A percentile compares a stretch with the other conserved stretches of the same genome.
Conservation (phyloP, 2,888 invertebrate genomes). For the Callinectes sapidus region DNA sequence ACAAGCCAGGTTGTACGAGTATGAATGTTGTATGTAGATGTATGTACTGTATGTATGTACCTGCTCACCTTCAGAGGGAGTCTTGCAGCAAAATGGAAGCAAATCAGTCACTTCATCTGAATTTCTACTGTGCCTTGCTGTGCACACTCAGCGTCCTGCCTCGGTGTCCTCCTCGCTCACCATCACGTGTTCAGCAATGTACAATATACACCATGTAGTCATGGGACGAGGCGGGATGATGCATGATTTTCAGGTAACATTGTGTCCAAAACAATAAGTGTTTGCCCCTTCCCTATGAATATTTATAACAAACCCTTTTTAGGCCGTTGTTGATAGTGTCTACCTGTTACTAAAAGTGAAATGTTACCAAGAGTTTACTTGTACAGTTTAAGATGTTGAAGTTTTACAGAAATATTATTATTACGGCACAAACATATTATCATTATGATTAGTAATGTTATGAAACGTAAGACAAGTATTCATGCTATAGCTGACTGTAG, state of each 20-base stretch:
- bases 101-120: background rate
- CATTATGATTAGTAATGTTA: background rate
- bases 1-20: background rate
- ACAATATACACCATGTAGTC: background rate
- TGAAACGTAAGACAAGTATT: background rate
- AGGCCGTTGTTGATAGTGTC: no score
- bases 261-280: background rate
- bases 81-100: background rate
- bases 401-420: background rate
- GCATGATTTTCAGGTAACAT: background rate
- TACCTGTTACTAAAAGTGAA: background rate
- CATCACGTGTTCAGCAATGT: background rate
- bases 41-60: background rate
- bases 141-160: constrained; percentile 6
- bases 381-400: background rate
- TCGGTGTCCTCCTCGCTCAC: background rate
- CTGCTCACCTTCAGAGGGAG: no score
- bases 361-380: background rate
- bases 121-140: background rate
- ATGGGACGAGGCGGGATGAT: background rate
- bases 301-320: background rate
- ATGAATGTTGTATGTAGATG: background rate
- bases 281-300: background rate
- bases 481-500: background rate
- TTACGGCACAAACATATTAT: background rate